A percentile compares a stretch with the other conserved stretches of the same genome.
Evolutionary conservation across 2,113 vertebrate genomes (phyloP).

Genomic region (Turnix velox): DNA sequence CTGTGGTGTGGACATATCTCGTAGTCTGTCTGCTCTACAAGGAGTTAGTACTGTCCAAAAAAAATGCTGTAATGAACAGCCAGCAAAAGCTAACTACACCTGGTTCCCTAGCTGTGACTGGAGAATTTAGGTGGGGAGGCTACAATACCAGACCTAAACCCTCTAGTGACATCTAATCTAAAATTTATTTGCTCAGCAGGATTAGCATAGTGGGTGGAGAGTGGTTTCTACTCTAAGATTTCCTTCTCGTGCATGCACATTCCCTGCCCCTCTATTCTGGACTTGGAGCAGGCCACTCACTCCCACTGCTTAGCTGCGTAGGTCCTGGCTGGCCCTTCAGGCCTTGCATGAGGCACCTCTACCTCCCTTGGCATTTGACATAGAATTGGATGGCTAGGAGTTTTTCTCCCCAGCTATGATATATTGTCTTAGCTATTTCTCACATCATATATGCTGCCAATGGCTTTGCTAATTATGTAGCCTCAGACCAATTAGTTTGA

Average conservation of each 20-base stretch:
- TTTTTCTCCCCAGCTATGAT: accelerated
- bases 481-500: neutral
- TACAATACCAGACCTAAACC: neutral
- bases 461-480: accelerated
- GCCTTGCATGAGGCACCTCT: neutral
- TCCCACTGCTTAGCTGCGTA: no score
- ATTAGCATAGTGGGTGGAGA: neutral
- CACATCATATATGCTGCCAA: neutral
- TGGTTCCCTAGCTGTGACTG: neutral
- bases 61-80: neutral
- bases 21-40: neutral
- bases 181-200: neutral
- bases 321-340: neutral
- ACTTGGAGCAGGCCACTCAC: neutral
- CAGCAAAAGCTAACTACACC: neutral
- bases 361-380: neutral
- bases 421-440: neutral
- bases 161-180: neutral
- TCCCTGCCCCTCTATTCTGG: neutral
- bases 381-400: neutral
- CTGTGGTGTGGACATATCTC: neutral
- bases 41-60: neutral
- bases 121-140: neutral
- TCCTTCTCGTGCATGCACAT: neutral
- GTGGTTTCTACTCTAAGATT: neutral